Conservation (phyloP, 35 echinoderm and acorn worm species). For the Amphiura filiformis region DNA sequence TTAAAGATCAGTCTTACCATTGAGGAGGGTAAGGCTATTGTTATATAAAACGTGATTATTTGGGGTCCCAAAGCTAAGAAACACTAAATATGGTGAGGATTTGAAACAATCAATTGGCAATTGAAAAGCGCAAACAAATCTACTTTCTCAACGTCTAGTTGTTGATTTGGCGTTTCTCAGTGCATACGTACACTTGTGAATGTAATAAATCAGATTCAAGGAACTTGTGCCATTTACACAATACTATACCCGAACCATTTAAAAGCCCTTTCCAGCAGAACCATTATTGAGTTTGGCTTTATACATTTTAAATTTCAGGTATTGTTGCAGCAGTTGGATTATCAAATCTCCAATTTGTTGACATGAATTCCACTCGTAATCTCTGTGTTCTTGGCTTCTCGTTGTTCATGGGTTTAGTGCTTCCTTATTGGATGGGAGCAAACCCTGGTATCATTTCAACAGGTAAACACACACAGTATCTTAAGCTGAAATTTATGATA, state of each 20-base stretch:
- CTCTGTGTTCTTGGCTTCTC: constrained; percentile 82
- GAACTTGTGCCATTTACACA: too few relatives aligned
- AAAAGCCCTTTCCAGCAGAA: too few relatives aligned
- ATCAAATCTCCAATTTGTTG: constrained; percentile 89
- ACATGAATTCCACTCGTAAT: constrained; percentile 89
- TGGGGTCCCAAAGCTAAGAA: too few relatives aligned
- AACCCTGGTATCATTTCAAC: constrained; percentile 36
- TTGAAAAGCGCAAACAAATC: too few relatives aligned
- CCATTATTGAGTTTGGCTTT: too few relatives aligned
- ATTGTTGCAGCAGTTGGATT: constrained; percentile 88
- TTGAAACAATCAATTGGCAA: too few relatives aligned
- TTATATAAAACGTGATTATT: neutral
- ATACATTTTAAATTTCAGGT: constrained; percentile 48
- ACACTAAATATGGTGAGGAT: too few relatives aligned
- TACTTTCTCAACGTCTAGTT: too few relatives aligned
- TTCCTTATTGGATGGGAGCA: constrained; percentile 60
- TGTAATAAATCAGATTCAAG: too few relatives aligned
- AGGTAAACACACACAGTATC: constrained; percentile 25
- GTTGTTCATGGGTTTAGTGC: constrained; percentile 63
- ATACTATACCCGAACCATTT: too few relatives aligned
- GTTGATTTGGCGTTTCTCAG: too few relatives aligned
- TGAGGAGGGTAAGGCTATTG: neutral
- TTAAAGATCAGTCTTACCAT: neutral
- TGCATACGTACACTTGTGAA: too few relatives aligned
- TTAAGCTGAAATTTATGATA: neutral